Evolutionary conservation across 2,797 vertebrate species (phyloP).

Genomic region (Xenops minutus): DNA sequence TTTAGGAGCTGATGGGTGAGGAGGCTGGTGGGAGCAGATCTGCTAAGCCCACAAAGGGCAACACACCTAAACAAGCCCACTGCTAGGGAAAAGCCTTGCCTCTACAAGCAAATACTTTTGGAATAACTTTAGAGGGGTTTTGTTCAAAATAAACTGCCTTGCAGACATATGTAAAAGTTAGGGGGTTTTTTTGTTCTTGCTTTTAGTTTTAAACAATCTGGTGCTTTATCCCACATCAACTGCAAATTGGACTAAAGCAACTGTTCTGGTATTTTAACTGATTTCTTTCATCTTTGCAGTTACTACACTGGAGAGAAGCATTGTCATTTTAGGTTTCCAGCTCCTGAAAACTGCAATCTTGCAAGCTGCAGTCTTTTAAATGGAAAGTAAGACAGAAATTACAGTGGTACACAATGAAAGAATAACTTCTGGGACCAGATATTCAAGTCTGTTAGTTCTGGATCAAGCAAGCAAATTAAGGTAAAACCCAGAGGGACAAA

Average conservation of each 20-base stretch:
- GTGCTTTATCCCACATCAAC: conserved; percentile 30
- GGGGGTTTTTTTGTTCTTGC: background rate
- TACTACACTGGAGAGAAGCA: background rate
- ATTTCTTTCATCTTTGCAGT: conserved; percentile 37
- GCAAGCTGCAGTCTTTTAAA: conserved; percentile 7
- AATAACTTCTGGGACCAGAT: conserved; percentile 27
- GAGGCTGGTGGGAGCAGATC: background rate
- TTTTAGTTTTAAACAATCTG: background rate
- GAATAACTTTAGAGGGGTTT: conserved; percentile 36
- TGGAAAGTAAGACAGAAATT: background rate
- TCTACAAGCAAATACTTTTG: conserved; percentile 34
- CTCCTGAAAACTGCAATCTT: background rate
- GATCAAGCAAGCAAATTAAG: conserved; percentile 36
- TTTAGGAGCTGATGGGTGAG: background rate
- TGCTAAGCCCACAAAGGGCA: background rate
- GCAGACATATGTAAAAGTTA: conserved; percentile 18
- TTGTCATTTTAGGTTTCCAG: conserved; percentile 4
- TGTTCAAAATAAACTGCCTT: conserved; percentile 49
- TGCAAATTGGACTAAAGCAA: conserved; percentile 10
- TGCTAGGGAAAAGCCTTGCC: background rate
- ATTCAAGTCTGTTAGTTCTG: background rate
- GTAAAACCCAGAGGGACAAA: conserved; percentile 34
- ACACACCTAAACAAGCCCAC: background rate
- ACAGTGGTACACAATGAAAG: background rate
- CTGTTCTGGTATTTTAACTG: background rate